Base-by-base conservation (phyloP, 2,797 vertebrate species). In the Oceanodroma leucorhoa region DNA sequence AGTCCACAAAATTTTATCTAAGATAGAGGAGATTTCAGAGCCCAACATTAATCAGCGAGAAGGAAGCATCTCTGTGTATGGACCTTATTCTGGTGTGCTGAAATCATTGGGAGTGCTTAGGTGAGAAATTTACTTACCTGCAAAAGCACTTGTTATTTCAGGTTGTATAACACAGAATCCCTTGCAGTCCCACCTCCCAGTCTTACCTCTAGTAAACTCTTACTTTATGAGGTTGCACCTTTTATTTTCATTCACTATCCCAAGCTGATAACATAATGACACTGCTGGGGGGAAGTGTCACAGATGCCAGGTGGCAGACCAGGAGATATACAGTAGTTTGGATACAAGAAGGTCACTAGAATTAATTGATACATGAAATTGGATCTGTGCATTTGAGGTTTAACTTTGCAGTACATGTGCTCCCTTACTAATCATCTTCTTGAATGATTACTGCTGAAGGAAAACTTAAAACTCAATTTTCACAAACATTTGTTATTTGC, bases 331-430 rank as follows among this genome's bases (percentile, higher is more conserved):
- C n/a, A 72, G 11, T 3, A 36, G 30, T 60, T 85, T 69, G 34
- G 46, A 27, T 41, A 67, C 20, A 66, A 66, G 43, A 69, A 90
- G 55, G 36, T 51, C 53, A n/a, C 30, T 14, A 24, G 14, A 92
- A 92, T 81, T 82, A 91, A 91, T 24, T 62, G 62, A 90, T 45
- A 84, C 1, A 53, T 1, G 4, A 79, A 94, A 92, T 51, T 60
- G 34, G 46, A 55, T 55, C 40, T 55, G 36, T 77, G 40, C 58
- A 70, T 90, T 60, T 93, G 71, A 83, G 7, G 16, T 76, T 88
- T 75, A 45, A 29, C 11, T 79, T 79, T 82, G 55, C 48, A 41
- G 43, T 54, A 66, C 15, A 2, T 8, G 11, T 45, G 7, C 10
- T 93, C 29, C 27, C 30, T 73, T 46, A 64, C 60, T 83, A 90